These are phyloP conservation scores for Hapalemur alaotrensis DNA, from an alignment of 2,797 vertebrate genomes.

Conservation along the genomic window DNA sequence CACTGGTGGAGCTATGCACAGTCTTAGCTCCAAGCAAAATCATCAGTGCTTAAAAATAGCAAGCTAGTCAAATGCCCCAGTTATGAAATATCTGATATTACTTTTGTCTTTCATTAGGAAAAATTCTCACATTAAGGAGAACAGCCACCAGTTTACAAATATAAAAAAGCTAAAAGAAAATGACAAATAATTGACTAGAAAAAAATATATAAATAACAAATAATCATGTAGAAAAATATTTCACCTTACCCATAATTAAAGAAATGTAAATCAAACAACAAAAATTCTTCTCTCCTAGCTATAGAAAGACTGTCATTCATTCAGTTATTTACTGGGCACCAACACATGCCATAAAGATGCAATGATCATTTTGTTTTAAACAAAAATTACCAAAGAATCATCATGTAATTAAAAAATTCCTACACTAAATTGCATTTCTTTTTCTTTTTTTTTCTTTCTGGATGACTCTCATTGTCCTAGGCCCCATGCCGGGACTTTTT, in stretches of 20 bases:
- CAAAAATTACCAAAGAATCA: not conserved
- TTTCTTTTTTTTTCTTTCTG: not conserved
- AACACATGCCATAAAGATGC: not conserved
- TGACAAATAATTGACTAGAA: not conserved
- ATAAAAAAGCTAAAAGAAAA: conserved; percentile 8
- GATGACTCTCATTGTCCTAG: not conserved
- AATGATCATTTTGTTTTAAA: not conserved
- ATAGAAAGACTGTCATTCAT: not conserved
- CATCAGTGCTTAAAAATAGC: conserved; percentile 56
- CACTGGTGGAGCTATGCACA: not conserved
- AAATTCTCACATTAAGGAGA: conserved; percentile 14
- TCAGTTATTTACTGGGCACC: not conserved
- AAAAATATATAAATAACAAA: not conserved
- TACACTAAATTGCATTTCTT: not conserved
- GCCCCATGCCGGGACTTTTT: not conserved
- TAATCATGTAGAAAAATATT: not conserved
- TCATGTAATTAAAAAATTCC: not conserved
- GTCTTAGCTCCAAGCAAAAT: conserved; percentile 36
- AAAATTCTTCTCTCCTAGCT: not conserved
- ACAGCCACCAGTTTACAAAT: not conserved
- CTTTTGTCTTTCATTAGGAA: not conserved
- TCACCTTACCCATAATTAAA: not conserved
- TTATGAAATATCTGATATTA: not conserved
- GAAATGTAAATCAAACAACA: not conserved
- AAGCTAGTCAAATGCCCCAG: not conserved